Evolutionary conservation across 2,113 vertebrate species (phyloP), one percentile per base, ranked within the genome.

Genomic region (Speoplatyrhinus poulsoni): DNA sequence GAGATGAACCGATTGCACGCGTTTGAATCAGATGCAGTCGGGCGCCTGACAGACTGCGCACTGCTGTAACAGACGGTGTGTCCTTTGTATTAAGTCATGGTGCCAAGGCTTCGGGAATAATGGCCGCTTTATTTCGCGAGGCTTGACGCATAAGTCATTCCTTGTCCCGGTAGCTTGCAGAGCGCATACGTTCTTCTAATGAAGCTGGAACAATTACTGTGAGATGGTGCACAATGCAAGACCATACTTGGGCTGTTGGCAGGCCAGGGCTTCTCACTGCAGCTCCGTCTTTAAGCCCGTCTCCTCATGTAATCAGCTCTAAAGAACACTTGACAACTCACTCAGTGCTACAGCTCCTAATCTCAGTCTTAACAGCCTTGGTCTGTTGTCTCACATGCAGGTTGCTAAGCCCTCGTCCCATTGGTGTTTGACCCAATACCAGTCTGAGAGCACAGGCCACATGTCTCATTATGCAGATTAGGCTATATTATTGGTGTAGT

Each of bases 71-170:
- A 49, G 70, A 60, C 36, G 12, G n/a, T 67, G 72, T 73, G 77
- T 81, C 72, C 54, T 71, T 68, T 69, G 56, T 73, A 41, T 63
- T 63, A 68, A 81, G 50, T 73, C 69, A 52, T 19, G 66, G 66
- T 50, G n/a, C 62, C 70, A 73, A 57, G 59, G 60, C 73, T 58
- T 46, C 50, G 66, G 58, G 70, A 78, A 81, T 80, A 89, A 83
- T 76, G 70, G 75, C 70, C 75, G 72, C 66, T 79, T 72, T 55
- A 75, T 75, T 61, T 46, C 55, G 64, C 15, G 41, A 60, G 36
- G 49, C 72, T 64, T 52, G 62, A 70, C 72, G 73, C 68, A 59
- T 80, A 76, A 83, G 81, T 75, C 76, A 87, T 59, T 48, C 47
- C 62, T 41, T 47, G 62, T 84, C 79, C 85, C 9, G 2, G 46